Base-by-base conservation (phyloP, 2,797 vertebrate genomes). In the Rachycentron canadum region DNA sequence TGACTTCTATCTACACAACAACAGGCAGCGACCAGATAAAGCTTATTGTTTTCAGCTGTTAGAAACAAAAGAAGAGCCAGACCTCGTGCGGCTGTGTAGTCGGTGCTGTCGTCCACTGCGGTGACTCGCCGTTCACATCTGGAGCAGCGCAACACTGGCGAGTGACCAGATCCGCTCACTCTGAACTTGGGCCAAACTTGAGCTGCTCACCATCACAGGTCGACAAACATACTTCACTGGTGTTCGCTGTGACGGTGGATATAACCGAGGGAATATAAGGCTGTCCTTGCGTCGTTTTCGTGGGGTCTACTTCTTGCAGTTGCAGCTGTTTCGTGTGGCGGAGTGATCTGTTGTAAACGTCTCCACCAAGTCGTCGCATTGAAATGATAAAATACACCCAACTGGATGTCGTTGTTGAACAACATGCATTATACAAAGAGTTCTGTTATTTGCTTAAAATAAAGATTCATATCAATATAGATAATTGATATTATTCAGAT, bases 81-180 rank as follows among this genome's bases (percentile, higher is more conserved):
- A 91, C 80, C 84, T 57, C 83, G 58, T 59, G 41, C 12, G 49
- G 65, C 32, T 52, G 49, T 50, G 69, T 8, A 25, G 13, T 84
- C 64, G 21, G 1, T 26, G 56, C 21, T 53, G 79, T 21, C 17
- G n/a, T 41, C 28, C 56, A 23, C 72, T 30, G 40, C 38, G 10
- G 21, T 52, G 23, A 50, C 25, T 47, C 58, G 59, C 26, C 21
- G 32, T 41, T 21, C 76, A 81, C 85, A 86, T 81, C 85, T 89
- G 86, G 71, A 79, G 28, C 40, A 16, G 63, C 0, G 19, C 4
- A 45, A 43, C 63, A 41, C 45, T 7, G 26, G 56, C 26, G 79
- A 69, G 77, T 4, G 34, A 23, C 67, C 6, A 0, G 53, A 76
- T 49, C 43, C 0, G 73, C 11, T 55, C n/a, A 10, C n/a, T 55